Evolutionary conservation across 2,888 invertebrate genomes (phyloP).

Genomic region (Dryadula phaetusa): DNA sequence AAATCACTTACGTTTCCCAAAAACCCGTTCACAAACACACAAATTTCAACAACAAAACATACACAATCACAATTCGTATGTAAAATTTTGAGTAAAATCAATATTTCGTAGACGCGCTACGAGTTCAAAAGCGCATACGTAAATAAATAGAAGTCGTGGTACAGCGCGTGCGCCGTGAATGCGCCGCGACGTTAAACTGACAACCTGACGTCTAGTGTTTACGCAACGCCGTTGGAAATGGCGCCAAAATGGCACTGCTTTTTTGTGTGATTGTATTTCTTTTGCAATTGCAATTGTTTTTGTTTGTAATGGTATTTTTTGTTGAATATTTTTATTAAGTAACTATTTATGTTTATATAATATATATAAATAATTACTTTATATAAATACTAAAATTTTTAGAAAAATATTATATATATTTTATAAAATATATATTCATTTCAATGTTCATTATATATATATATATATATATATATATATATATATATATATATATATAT

Average conservation of each 20-base stretch:
- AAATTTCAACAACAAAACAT: constrained; percentile 1
- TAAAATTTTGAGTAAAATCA: constrained; percentile 19
- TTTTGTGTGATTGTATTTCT: neutral
- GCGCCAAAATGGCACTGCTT: constrained; percentile 33
- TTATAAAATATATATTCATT: no score
- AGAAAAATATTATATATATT: no score
- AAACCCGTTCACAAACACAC: neutral
- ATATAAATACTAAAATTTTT: no score
- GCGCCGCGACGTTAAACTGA: constrained; percentile 41
- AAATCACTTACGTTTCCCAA: constrained; percentile 11
- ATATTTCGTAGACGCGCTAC: constrained; percentile 26
- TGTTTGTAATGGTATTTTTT: no score
- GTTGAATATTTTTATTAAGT: no score
- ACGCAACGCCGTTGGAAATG: constrained; percentile 37
- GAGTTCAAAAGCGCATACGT: constrained; percentile 12
- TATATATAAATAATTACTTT: no score
- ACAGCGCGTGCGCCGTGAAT: constrained; percentile 57
- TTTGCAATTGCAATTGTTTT: neutral
- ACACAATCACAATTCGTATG: constrained; percentile 7
- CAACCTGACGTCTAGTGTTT: constrained; percentile 43
- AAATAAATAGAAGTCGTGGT: constrained; percentile 10
- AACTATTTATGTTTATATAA: no score
- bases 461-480: no score
- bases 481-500: no score
- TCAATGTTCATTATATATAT: no score